phyloP scores from a whole-genome alignment of 2,113 vertebrate species.

The Myotis davidii region DNA sequence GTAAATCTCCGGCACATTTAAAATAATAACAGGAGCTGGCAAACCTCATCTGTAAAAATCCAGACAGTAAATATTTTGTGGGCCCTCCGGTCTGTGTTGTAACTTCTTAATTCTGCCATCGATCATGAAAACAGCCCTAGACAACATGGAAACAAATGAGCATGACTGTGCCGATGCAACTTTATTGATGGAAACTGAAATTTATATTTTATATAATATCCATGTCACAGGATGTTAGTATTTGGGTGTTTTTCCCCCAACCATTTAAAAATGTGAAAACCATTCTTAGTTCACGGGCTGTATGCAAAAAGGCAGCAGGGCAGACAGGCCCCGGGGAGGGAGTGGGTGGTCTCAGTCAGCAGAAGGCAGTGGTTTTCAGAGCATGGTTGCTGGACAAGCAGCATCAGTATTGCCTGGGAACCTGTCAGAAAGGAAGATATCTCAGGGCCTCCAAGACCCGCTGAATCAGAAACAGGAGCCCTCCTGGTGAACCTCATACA shows the following conservation, averaged over 20 bases:
- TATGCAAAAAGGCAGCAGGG: neutral
- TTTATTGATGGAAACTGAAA: neutral
- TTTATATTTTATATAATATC: neutral
- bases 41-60: neutral
- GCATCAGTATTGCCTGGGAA: neutral
- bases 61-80: neutral
- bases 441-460: neutral
- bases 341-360: neutral
- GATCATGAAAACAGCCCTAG: neutral
- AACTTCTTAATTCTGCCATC: neutral
- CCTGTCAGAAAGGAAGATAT: neutral
- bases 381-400: fast-evolving
- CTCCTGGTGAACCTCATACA: neutral
- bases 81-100: neutral
- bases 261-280: neutral
- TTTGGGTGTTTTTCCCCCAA: neutral
- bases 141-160: neutral
- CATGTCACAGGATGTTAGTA: neutral
- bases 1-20: neutral
- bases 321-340: no score
- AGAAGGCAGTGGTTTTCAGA: neutral
- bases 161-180: neutral
- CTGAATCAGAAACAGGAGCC: neutral
- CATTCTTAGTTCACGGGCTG: neutral
- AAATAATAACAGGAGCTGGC: neutral